These are phyloP conservation scores for Strigamia crassipes DNA, from an alignment of 2,888 invertebrate genomes.

Conservation along the genomic window DNA sequence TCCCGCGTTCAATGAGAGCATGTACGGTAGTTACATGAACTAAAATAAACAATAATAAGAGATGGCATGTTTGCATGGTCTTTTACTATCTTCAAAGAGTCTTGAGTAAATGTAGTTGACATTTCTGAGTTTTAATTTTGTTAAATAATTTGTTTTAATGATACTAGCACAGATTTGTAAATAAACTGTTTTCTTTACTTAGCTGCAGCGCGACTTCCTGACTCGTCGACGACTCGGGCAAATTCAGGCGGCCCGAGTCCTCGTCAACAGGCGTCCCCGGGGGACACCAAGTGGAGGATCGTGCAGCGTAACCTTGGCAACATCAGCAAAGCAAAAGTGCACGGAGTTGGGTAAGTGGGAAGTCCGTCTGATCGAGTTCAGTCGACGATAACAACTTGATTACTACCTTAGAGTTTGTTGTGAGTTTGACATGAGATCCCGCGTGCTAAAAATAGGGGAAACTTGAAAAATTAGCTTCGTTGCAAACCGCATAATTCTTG, in stretches of 20 bases:
- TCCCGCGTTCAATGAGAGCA: no score
- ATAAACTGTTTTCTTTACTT: conserved; percentile 2
- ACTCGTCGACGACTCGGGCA: conserved; percentile 36
- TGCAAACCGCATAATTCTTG: not conserved
- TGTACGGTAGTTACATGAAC: no score
- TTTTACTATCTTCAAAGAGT: no score
- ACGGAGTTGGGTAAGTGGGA: conserved; percentile 45
- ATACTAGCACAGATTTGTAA: not conserved
- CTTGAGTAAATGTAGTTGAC: no score
- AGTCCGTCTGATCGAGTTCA: conserved; percentile 31
- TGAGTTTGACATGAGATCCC: not conserved
- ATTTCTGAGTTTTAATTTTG: no score
- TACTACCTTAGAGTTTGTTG: conserved; percentile 24
- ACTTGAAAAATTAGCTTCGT: not conserved
- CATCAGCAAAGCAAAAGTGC: conserved; percentile 44
- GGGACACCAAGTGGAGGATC: conserved; percentile 46
- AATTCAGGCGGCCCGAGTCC: conserved; percentile 45
- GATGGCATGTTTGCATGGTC: no score
- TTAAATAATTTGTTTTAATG: no score
- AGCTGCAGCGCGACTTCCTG: conserved; percentile 36
- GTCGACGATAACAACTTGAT: conserved; percentile 42
- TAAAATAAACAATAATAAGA: no score
- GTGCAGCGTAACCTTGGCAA: conserved; percentile 46
- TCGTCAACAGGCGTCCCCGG: conserved; percentile 36
- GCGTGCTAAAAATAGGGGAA: not conserved